Percentiles rank a stretch among this genome's conserved stretches.
Evolutionary conservation across 2,888 invertebrate genomes (phyloP).

Genomic region (Limnephilus marmoratus): DNA sequence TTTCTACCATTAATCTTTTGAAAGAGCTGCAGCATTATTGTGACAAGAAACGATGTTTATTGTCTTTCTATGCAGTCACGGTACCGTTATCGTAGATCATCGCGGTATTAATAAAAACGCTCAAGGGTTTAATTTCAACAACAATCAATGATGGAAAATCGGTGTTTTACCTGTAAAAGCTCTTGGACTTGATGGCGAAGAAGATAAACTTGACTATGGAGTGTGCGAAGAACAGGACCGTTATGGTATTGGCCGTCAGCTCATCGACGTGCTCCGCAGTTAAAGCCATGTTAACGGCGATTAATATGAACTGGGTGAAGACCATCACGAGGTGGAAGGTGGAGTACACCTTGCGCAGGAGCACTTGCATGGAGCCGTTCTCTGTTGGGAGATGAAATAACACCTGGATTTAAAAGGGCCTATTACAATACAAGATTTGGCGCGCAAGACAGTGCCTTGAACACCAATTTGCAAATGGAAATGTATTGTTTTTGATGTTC

Average conservation of each 20-base stretch:
- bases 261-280: slow-evolving; percentile 87
- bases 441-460: too few species aligned
- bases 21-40: too few species aligned
- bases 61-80: too few species aligned
- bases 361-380: slow-evolving; percentile 74
- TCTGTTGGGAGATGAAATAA: slow-evolving; percentile 68
- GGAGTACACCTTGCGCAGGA: slow-evolving; percentile 80
- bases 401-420: too few species aligned
- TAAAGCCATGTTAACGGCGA: slow-evolving; percentile 82
- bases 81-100: too few species aligned
- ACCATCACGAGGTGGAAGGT: slow-evolving; percentile 80
- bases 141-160: neutral
- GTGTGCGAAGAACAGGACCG: slow-evolving; percentile 88
- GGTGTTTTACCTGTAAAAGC: slow-evolving; percentile 83
- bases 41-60: too few species aligned
- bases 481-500: too few species aligned
- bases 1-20: too few species aligned
- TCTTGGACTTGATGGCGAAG: slow-evolving; percentile 84
- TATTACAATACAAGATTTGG: too few species aligned
- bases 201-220: slow-evolving; percentile 85
- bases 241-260: slow-evolving; percentile 87
- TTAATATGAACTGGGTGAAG: slow-evolving; percentile 79
- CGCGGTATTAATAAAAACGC: too few species aligned
- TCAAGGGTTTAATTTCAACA: neutral
- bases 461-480: too few species aligned